Evolutionary conservation across 2,797 vertebrate species (phyloP).

Genomic region (Anisognathus igniventris): DNA sequence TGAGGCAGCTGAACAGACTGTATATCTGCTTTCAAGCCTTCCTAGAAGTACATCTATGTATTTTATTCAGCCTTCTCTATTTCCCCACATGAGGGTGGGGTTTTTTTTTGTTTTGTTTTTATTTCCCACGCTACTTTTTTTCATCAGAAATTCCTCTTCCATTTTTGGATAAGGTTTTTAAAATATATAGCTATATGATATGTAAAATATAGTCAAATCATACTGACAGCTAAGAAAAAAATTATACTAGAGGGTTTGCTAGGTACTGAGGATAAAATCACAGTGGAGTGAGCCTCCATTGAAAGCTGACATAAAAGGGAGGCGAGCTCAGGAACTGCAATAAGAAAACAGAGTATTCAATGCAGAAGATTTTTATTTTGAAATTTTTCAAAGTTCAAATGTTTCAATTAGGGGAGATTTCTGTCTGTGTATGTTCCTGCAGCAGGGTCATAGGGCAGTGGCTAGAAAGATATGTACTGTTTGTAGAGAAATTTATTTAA

Average conservation of each 20-base stretch:
- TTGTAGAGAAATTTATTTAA: background rate
- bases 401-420: background rate
- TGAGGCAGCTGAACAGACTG: background rate
- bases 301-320: background rate
- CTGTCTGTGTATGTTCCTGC: background rate
- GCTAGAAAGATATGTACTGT: fast-evolving
- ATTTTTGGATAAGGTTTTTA: background rate
- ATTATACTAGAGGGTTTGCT: background rate
- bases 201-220: background rate
- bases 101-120: no score
- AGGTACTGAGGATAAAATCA: background rate
- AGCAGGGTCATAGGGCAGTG: background rate
- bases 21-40: background rate
- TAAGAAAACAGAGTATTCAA: background rate
- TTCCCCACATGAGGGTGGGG: background rate
- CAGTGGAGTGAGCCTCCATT: background rate
- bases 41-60: background rate
- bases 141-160: background rate
- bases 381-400: background rate
- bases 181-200: background rate
- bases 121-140: background rate
- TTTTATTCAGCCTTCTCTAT: background rate
- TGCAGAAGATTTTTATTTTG: background rate
- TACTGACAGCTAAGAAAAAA: background rate
- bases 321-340: background rate